Base-by-base conservation (phyloP, 2,888 invertebrate species). In the Brachyptera putata region DNA sequence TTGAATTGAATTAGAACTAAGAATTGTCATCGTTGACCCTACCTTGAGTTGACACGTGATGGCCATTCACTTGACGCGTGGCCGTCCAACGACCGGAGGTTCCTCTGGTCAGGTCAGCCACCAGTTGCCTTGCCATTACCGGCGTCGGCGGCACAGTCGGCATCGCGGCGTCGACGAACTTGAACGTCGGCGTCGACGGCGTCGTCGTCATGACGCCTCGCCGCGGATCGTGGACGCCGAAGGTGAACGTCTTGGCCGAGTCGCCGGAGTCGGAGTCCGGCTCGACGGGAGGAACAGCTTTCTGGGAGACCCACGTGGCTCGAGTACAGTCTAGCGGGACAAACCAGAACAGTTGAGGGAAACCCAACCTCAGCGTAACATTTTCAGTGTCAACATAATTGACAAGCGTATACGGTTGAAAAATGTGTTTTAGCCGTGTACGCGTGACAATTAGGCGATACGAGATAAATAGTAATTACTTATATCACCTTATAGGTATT, bases 31-130 rank as follows among this genome's bases (percentile, higher is more conserved):
- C n/a, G n/a, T n/a, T n/a, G n/a, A n/a, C n/a, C n/a, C n/a, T n/a
- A n/a, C n/a, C n/a, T n/a, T n/a, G n/a, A n/a, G n/a, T n/a, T n/a
- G n/a, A n/a, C n/a, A n/a, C n/a, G n/a, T n/a, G n/a, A n/a, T n/a
- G 80, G 66, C 76, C 82, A 48, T 73, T 82, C 63, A 81, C 84
- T 56, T 75, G 84, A 65, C 79, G 84, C 66, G 80, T 84, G 70
- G 79, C 84, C 66, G 81, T 75, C 66, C 80, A 81, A 69, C 71
- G 80, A 65, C 76, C 76, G 25, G 61, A 57, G 43, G 48, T 46
- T 30, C 56, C 55, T 14, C 55, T 13, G 22, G 41, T 14, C 26
- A 41, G 13, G 34, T 16, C 14, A 26, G 4, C 73, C 72, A 16
- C 74, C 74, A 16, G 73, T 73, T 43, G 74, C 53, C 71, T 67